Evolutionary conservation across 2,113 vertebrate species (phyloP).

Genomic region (Crotalus tigris): DNA sequence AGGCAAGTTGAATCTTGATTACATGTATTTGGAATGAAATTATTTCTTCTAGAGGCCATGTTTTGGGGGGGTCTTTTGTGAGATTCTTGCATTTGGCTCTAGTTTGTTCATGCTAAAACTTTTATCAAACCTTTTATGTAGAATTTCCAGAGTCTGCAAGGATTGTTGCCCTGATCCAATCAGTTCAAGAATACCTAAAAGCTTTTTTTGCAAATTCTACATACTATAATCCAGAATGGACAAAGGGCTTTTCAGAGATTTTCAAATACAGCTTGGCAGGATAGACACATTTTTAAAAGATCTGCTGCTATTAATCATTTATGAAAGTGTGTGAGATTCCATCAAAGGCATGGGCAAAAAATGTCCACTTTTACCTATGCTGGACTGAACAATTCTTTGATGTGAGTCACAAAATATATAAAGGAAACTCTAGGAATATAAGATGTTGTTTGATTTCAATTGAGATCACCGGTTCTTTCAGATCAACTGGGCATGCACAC

Average conservation of each 20-base stretch:
- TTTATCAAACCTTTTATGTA: slow-evolving; percentile 41
- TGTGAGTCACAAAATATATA: background rate
- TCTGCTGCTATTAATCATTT: slow-evolving; percentile 24
- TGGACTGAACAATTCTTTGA: background rate
- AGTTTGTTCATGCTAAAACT: slow-evolving; percentile 55
- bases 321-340: background rate
- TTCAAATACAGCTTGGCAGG: background rate
- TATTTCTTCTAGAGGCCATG: background rate
- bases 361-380: background rate
- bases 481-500: background rate
- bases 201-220: slow-evolving; percentile 48
- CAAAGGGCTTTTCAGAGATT: slow-evolving; percentile 46
- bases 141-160: slow-evolving; percentile 27
- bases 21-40: background rate
- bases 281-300: background rate
- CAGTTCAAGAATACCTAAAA: slow-evolving; percentile 41
- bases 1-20: background rate
- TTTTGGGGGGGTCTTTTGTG: background rate
- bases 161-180: slow-evolving; percentile 9
- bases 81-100: slow-evolving; percentile 31
- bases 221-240: slow-evolving; percentile 35
- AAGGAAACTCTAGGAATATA: background rate
- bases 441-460: background rate
- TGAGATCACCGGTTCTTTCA: background rate
- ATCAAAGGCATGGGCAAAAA: background rate